These are phyloP conservation scores for Morus bassanus DNA, from an alignment of 2,797 vertebrate genomes.

Conservation along the genomic window DNA sequence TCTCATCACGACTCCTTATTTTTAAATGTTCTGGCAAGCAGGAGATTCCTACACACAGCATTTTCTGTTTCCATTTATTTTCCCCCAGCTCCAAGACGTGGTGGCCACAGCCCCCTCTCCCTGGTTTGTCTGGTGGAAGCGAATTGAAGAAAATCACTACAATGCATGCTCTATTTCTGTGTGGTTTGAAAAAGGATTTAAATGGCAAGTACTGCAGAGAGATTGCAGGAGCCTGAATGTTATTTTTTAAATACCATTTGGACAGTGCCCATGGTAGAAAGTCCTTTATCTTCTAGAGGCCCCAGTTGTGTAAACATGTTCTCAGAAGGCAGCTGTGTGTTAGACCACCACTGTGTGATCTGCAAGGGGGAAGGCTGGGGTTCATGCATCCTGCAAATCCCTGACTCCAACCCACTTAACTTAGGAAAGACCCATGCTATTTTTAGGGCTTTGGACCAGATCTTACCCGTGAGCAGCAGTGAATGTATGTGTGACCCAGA, in stretches of 20 bases:
- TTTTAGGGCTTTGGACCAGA: neutral
- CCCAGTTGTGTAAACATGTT: neutral
- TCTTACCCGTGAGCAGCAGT: neutral
- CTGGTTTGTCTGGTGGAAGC: neutral
- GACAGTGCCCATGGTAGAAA: neutral
- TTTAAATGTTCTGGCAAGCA: neutral
- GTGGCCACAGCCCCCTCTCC: neutral
- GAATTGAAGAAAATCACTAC: neutral
- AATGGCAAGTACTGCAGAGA: neutral
- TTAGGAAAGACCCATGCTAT: neutral
- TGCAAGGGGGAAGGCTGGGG: neutral
- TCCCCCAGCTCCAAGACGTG: neutral
- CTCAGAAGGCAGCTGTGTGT: neutral
- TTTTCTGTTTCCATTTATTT: neutral
- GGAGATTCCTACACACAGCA: neutral
- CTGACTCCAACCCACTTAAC: neutral
- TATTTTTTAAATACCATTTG: neutral
- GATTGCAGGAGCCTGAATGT: neutral
- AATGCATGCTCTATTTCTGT: neutral
- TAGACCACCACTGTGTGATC: neutral
- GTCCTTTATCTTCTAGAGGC: neutral
- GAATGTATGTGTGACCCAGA: neutral
- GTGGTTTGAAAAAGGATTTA: neutral
- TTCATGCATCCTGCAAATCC: neutral
- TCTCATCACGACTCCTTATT: neutral